phyloP scores from a whole-genome alignment of 2,113 vertebrate genomes.

The Cyprinodon brontotheroides region DNA sequence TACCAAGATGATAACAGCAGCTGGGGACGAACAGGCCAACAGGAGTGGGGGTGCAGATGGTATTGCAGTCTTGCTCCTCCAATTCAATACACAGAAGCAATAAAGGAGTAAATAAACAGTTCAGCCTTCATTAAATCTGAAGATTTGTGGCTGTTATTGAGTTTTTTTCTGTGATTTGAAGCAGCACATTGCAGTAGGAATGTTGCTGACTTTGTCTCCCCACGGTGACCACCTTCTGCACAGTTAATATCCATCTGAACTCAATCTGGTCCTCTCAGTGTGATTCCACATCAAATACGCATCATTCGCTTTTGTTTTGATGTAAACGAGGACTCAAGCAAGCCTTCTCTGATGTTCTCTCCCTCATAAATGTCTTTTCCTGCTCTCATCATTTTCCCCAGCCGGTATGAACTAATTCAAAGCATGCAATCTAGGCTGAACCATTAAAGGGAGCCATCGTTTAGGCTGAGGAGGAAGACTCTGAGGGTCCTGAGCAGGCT shows the following conservation, averaged over 20 bases:
- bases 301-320: conserved; percentile 26
- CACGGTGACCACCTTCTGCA: conserved; percentile 19
- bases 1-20: background rate
- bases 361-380: conserved; percentile 53
- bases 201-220: conserved; percentile 5
- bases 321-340: conserved; percentile 11
- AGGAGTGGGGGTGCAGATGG: background rate
- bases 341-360: conserved; percentile 28
- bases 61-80: background rate
- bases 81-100: conserved; percentile 2
- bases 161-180: background rate
- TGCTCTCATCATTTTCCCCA: conserved; percentile 65
- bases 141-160: background rate
- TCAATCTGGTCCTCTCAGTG: conserved; percentile 15
- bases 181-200: background rate
- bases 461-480: conserved; percentile 47
- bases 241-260: conserved; percentile 21
- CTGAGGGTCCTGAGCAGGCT: conserved; percentile 37
- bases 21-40: background rate
- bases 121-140: conserved; percentile 2
- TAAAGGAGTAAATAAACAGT: background rate
- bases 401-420: conserved; percentile 70
- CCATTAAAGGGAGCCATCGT: conserved; percentile 35
- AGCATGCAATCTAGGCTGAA: conserved; percentile 62
- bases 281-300: conserved; percentile 33